Percentiles rank a stretch among this genome's conserved stretches.
phyloP scores from a whole-genome alignment of 35 echinoderm and acorn worm genomes.

The Hemicentrotus pulcherrimus region DNA sequence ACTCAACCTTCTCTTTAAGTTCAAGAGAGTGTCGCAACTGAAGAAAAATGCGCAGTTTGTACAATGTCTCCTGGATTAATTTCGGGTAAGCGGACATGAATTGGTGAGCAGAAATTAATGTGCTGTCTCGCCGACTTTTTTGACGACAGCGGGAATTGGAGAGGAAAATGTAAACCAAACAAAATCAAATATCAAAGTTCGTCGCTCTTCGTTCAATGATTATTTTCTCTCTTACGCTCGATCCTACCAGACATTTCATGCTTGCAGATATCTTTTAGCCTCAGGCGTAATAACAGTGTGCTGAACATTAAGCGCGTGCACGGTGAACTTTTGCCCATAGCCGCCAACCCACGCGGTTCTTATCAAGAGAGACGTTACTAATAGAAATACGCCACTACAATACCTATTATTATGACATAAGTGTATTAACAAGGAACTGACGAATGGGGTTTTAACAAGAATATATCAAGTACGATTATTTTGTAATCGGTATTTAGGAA shows the following conservation, averaged over 20 bases:
- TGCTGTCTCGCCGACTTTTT: background rate
- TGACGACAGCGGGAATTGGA: background rate
- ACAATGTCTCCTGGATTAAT: background rate
- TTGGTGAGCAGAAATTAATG: background rate
- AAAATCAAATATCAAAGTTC: constrained; percentile 7
- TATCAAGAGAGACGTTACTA: background rate
- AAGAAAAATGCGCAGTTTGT: background rate
- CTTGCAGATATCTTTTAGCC: background rate
- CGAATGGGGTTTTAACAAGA: background rate
- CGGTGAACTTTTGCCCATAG: background rate
- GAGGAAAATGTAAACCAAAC: constrained; percentile 3
- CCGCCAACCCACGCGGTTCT: background rate
- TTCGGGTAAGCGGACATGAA: background rate
- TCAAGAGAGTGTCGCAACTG: background rate
- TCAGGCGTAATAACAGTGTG: background rate
- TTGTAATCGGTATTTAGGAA: too few species aligned
- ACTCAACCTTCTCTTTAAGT: too few species aligned
- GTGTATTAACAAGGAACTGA: background rate
- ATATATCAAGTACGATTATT: background rate
- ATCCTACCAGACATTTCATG: constrained; percentile 1
- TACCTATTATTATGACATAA: background rate
- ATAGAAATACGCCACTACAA: background rate
- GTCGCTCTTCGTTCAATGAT: background rate
- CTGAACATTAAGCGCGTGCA: background rate
- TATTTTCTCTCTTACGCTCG: background rate